Percentiles rank a stretch among this genome's conserved stretches.
These are phyloP conservation scores for Acyrthosiphon pisum DNA, from an alignment of 1,140 invertebrate genomes.

Conservation along the genomic window DNA sequence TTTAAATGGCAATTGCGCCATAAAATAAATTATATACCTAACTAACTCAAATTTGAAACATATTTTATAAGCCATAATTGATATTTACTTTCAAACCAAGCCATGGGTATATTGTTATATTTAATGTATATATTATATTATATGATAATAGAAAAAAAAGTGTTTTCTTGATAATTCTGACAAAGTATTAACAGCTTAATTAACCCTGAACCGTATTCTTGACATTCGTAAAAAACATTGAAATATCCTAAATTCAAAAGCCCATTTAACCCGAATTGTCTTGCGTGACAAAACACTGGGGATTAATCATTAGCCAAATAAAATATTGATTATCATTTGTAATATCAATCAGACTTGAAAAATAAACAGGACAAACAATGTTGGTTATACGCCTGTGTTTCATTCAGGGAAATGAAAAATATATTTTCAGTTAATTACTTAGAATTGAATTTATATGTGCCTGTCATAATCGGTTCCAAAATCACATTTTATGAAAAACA, in stretches of 20 bases:
- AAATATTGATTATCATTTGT: background rate
- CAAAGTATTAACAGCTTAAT: background rate
- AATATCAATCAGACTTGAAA: background rate
- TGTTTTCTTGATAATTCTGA: background rate
- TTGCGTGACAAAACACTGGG: background rate
- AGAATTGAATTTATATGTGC: background rate
- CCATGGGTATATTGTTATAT: background rate
- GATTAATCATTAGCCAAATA: background rate
- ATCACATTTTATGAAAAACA: background rate
- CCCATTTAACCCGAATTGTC: background rate
- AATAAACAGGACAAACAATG: background rate
- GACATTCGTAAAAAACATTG: background rate
- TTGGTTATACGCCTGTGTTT: background rate
- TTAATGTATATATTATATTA: background rate
- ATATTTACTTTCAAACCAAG: background rate
- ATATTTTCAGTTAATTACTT: background rate
- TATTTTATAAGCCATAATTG: background rate
- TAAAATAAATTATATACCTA: background rate
- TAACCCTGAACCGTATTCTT: background rate
- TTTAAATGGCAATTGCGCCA: background rate
- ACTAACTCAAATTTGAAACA: background rate
- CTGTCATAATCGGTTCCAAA: background rate
- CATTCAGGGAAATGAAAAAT: background rate
- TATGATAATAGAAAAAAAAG: background rate
- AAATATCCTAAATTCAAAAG: background rate